Conservation (phyloP, 2,113 vertebrate species). For the Polyodon spathula region DNA sequence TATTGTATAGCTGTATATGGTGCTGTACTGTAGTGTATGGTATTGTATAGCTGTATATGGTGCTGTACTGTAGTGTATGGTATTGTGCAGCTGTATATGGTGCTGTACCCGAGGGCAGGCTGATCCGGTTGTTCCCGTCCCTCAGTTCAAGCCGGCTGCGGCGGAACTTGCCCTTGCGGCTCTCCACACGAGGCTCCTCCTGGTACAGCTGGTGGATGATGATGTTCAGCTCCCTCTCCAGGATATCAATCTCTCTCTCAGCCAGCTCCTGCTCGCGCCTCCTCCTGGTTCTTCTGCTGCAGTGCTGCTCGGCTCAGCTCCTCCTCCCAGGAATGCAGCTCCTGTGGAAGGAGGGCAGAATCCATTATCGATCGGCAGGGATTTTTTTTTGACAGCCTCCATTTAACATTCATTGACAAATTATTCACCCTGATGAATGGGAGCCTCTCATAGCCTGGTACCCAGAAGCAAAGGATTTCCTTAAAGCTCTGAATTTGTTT, state of each 20-base stretch:
- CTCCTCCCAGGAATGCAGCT: constrained; percentile 92
- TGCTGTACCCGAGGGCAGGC: constrained; percentile 80
- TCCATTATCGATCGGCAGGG: too few relatives aligned
- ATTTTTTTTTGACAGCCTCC: too few relatives aligned
- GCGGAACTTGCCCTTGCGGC: constrained; percentile 89
- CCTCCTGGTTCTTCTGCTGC: constrained; percentile 93
- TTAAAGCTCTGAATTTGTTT: too few relatives aligned
- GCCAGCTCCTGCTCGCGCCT: constrained; percentile 89
- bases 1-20: too few relatives aligned
- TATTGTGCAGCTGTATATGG: too few relatives aligned
- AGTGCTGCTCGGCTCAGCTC: constrained; percentile 81
- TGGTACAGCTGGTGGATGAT: constrained; percentile 96
- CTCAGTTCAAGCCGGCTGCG: constrained; percentile 83
- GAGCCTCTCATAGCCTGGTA: too few relatives aligned
- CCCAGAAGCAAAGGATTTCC: too few relatives aligned
- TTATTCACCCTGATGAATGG: too few relatives aligned
- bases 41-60: too few relatives aligned
- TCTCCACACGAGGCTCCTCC: constrained; percentile 88
- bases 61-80: too few relatives aligned
- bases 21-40: too few relatives aligned
- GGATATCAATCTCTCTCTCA: constrained; percentile 87
- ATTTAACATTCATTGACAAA: too few relatives aligned
- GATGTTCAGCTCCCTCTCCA: constrained; percentile 90
- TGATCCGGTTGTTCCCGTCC: constrained; percentile 87
- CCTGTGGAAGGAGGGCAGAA: constrained; percentile 58